Percentiles rank a stretch among this genome's conserved stretches.
These are phyloP conservation scores for Campoletis sonorensis DNA, from an alignment of 1,140 invertebrate genomes.

Conservation along the genomic window DNA sequence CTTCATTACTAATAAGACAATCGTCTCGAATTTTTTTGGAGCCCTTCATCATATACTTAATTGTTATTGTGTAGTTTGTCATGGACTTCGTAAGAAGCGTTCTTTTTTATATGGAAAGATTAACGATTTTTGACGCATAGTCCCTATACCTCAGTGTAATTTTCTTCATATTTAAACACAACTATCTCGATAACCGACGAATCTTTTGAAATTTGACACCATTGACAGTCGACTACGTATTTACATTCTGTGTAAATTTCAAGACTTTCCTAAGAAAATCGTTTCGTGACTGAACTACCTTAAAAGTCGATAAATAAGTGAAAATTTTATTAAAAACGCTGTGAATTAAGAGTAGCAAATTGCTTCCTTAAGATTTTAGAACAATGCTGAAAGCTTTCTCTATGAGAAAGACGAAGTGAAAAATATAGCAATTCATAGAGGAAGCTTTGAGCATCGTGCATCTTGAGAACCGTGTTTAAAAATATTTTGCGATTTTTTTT, in stretches of 20 bases:
- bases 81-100: neutral
- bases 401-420: too few species aligned
- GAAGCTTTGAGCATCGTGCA: too few species aligned
- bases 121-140: neutral
- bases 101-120: neutral
- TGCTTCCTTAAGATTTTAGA: too few species aligned
- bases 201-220: neutral
- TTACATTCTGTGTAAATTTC: neutral
- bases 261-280: conserved; percentile 1
- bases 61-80: neutral
- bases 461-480: too few species aligned
- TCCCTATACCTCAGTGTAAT: neutral
- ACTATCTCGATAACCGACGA: neutral
- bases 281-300: neutral
- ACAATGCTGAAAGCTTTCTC: too few species aligned
- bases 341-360: too few species aligned
- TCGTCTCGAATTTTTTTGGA: neutral
- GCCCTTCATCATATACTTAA: too few species aligned
- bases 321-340: too few species aligned
- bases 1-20: neutral
- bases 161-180: neutral
- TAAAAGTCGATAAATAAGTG: too few species aligned
- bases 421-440: too few species aligned
- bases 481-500: too few species aligned
- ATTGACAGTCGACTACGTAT: neutral